Evolutionary conservation across 1,140 invertebrate genomes (phyloP).

Genomic region (Manduca sexta): DNA sequence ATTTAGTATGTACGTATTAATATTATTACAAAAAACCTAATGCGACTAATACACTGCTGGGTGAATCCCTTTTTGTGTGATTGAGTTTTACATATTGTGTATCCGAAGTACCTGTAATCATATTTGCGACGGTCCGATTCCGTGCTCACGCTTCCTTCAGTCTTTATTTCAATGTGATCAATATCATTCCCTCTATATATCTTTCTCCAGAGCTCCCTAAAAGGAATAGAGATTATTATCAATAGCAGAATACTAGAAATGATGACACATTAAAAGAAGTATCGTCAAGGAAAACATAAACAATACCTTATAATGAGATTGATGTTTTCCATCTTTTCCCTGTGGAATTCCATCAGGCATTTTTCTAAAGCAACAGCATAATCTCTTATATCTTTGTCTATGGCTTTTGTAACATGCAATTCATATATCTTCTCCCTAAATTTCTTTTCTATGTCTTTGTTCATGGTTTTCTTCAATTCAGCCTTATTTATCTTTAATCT

Average conservation of each 20-base stretch:
- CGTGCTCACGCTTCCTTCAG: constrained; percentile 73
- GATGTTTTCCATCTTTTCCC: constrained; percentile 90
- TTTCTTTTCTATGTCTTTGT: constrained; percentile 76
- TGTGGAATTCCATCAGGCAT: constrained; percentile 87
- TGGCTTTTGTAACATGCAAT: constrained; percentile 74
- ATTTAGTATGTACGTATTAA: too few relatives aligned
- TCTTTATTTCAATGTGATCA: constrained; percentile 87
- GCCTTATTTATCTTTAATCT: constrained; percentile 64
- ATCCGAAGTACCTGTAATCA: constrained; percentile 79
- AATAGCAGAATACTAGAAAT: too few relatives aligned
- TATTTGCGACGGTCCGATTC: constrained; percentile 79
- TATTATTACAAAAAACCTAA: too few relatives aligned
- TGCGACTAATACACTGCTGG: too few relatives aligned
- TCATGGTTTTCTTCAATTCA: constrained; percentile 76
- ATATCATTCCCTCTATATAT: constrained; percentile 95
- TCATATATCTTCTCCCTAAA: constrained; percentile 76
- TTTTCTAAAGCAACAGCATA: constrained; percentile 90
- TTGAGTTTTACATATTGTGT: too few relatives aligned
- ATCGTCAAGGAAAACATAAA: too few relatives aligned
- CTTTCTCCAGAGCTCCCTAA: constrained; percentile 87
- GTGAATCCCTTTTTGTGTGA: too few relatives aligned
- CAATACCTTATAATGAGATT: constrained; percentile 86
- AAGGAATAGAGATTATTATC: constrained; percentile 12
- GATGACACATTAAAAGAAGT: too few relatives aligned
- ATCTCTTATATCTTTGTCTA: constrained; percentile 80